Conservation (phyloP, 2,797 vertebrate genomes). For the Lutjanus campechanus region DNA sequence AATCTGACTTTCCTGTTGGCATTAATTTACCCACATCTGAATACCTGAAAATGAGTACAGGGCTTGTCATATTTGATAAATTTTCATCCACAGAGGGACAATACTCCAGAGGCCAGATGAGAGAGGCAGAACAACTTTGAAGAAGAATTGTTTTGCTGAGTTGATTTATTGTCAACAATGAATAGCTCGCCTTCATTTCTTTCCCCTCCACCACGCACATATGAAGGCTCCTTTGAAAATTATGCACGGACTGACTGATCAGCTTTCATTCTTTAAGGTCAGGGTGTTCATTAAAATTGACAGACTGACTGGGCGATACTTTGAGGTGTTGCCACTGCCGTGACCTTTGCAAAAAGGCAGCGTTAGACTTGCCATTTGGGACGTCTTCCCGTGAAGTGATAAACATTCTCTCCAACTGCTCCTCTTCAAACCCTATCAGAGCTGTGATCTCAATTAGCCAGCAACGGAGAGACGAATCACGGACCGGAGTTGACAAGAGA, state of each 20-base stretch:
- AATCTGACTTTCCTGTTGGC: constrained; percentile 59
- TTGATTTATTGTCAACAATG: constrained; percentile 63
- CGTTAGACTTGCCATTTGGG: constrained; percentile 73
- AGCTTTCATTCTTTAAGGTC: constrained; percentile 85
- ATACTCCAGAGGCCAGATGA: constrained; percentile 58
- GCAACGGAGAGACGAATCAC: constrained; percentile 33
- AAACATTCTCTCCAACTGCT: constrained; percentile 66
- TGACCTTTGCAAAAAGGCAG: constrained; percentile 84
- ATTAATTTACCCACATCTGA: constrained; percentile 56
- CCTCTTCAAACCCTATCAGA: constrained; percentile 68
- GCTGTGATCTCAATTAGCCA: constrained; percentile 77
- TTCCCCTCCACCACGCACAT: constrained; percentile 33
- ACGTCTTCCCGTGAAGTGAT: constrained; percentile 56
- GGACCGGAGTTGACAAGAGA: constrained; percentile 20
- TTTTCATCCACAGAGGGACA: constrained; percentile 38
- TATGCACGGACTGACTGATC: constrained; percentile 77
- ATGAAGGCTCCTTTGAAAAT: constrained; percentile 69
- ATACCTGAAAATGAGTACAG: constrained; percentile 56
- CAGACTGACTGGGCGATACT: constrained; percentile 74
- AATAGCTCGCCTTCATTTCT: constrained; percentile 46
- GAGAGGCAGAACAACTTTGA: constrained; percentile 60
- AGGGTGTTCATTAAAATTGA: constrained; percentile 86
- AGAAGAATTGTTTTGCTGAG: constrained; percentile 65
- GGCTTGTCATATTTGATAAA: constrained; percentile 64
- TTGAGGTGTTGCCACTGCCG: constrained; percentile 73